Evolutionary conservation across 1,140 invertebrate genomes (phyloP).

Genomic region (Nephotettix cincticeps): DNA sequence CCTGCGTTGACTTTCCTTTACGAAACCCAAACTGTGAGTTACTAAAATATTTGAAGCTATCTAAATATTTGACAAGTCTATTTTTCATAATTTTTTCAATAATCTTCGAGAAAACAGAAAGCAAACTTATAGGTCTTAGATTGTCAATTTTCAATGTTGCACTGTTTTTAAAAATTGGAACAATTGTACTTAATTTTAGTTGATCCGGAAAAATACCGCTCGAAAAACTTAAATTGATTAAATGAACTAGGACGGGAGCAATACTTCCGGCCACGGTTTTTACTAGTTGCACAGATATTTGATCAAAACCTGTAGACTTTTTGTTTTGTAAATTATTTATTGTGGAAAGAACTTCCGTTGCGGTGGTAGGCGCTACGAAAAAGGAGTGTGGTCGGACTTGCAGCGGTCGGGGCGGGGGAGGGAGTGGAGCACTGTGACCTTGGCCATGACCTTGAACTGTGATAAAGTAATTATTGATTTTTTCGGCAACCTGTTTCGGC

Average conservation of each 20-base stretch:
- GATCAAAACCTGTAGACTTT: neutral
- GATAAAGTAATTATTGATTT: neutral
- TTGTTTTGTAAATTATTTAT: neutral
- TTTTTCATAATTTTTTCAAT: conserved; percentile 9
- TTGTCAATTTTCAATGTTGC: neutral
- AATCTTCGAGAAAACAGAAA: conserved; percentile 25
- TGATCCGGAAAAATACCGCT: too few species aligned
- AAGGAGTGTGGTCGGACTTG: neutral
- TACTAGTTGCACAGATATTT: too few species aligned
- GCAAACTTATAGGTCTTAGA: conserved; percentile 9
- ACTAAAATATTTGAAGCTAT: conserved; percentile 9
- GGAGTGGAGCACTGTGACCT: neutral
- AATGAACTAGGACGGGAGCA: neutral
- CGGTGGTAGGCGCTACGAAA: neutral
- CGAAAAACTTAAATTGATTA: neutral
- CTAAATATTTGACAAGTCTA: conserved; percentile 9
- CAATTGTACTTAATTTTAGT: neutral
- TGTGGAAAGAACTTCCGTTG: neutral
- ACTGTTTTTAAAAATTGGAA: neutral
- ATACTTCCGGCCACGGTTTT: neutral
- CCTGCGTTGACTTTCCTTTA: conserved; percentile 18
- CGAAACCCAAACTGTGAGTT: neutral
- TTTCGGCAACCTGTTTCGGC: neutral
- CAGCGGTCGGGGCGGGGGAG: neutral
- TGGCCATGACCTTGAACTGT: neutral